A percentile compares a stretch with the other conserved stretches of the same genome.
These are phyloP conservation scores for Rugalucina vietnamica DNA, from an alignment of 2,888 invertebrate species.

Conservation along the genomic window DNA sequence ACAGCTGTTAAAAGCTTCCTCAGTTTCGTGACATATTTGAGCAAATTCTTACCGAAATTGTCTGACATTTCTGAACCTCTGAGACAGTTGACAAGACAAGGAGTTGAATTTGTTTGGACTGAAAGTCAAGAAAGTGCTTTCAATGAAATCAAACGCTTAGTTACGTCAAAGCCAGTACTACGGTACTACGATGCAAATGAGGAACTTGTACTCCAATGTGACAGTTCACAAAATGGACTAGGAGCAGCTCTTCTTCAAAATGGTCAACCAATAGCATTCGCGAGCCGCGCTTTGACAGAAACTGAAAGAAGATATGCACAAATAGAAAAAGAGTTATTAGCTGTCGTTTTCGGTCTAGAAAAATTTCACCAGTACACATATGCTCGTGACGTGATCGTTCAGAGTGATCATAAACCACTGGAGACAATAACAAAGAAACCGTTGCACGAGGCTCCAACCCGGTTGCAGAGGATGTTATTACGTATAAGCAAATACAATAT, in stretches of 20 bases:
- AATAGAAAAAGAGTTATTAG: constrained; percentile 16
- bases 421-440: constrained; percentile 53
- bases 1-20: constrained; percentile 35
- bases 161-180: constrained; percentile 51
- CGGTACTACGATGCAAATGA: constrained; percentile 43
- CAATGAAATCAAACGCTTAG: constrained; percentile 36
- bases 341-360: background rate
- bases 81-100: constrained; percentile 43
- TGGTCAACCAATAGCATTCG: constrained; percentile 54
- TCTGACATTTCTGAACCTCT: constrained; percentile 54
- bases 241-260: constrained; percentile 51
- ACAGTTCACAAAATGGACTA: constrained; percentile 55
- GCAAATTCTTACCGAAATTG: constrained; percentile 57
- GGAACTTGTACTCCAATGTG: constrained; percentile 31
- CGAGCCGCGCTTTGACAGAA: constrained; percentile 52
- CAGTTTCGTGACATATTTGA: constrained; percentile 56
- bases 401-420: constrained; percentile 60
- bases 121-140: constrained; percentile 25
- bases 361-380: constrained; percentile 57
- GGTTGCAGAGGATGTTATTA: constrained; percentile 61
- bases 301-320: constrained; percentile 59
- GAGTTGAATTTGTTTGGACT: constrained; percentile 24
- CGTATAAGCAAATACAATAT: constrained; percentile 41
- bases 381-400: constrained; percentile 30
- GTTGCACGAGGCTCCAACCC: constrained; percentile 40